Evolutionary conservation across 1,140 invertebrate genomes (phyloP).

Genomic region (Lethrus apterus): DNA sequence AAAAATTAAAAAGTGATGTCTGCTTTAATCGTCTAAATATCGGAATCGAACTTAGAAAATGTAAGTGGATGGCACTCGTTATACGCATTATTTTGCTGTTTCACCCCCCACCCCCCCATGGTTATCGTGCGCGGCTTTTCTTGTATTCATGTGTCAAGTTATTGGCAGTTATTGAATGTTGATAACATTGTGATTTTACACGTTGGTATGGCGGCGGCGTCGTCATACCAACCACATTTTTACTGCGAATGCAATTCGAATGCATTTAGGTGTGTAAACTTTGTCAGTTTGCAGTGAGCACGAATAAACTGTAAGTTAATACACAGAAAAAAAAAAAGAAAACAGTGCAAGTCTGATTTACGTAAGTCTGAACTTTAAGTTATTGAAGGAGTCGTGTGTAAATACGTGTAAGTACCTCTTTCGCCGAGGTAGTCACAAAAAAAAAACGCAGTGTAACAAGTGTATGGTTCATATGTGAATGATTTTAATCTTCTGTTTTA

Average conservation of each 20-base stretch:
- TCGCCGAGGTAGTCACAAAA: slow-evolving; percentile 31
- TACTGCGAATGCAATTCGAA: slow-evolving; percentile 9
- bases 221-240: slow-evolving; percentile 12
- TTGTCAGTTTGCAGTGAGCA: slow-evolving; percentile 3
- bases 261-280: slow-evolving; percentile 6
- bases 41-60: slow-evolving; percentile 22
- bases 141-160: slow-evolving; percentile 15
- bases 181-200: slow-evolving; percentile 11
- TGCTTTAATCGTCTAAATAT: slow-evolving; percentile 26
- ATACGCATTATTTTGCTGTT: slow-evolving; percentile 36
- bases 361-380: slow-evolving; percentile 36
- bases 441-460: slow-evolving; percentile 10
- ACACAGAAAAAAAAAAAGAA: no score
- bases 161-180: slow-evolving; percentile 26
- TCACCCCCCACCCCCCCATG: no score
- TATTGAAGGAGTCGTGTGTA: slow-evolving; percentile 32
- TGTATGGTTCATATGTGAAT: slow-evolving; percentile 4
- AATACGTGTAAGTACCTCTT: slow-evolving; percentile 31
- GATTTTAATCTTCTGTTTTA: slow-evolving; percentile 9
- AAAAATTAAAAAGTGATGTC: slow-evolving; percentile 19
- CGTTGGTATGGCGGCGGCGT: slow-evolving; percentile 14
- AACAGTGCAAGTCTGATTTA: slow-evolving; percentile 39
- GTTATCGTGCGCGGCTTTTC: slow-evolving; percentile 26
- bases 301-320: slow-evolving; percentile 26
- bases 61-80: slow-evolving; percentile 36